phyloP scores from a whole-genome alignment of 2,113 vertebrate genomes.

The Grammomys surdaster region DNA sequence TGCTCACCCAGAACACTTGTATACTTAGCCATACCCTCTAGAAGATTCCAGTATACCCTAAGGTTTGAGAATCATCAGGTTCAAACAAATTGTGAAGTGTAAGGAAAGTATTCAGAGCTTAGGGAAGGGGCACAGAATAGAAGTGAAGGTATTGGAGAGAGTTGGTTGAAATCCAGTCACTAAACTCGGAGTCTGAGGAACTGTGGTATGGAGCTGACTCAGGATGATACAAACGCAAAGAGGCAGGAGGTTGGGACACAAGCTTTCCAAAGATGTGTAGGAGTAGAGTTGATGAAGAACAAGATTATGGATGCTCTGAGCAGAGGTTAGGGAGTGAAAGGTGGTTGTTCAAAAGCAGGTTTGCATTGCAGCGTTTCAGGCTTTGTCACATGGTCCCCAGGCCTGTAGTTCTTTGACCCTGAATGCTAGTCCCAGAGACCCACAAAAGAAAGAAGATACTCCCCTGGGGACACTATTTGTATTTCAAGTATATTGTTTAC shows the following conservation, averaged over 20 bases:
- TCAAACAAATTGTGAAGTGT: background rate
- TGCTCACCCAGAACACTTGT: background rate
- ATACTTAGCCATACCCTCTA: background rate
- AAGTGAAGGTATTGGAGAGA: background rate
- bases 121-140: fast-evolving
- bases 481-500: background rate
- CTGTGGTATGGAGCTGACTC: no score
- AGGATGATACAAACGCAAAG: background rate
- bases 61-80: background rate
- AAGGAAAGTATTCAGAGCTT: background rate
- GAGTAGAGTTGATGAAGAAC: no score
- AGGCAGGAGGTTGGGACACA: background rate
- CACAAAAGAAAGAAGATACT: background rate
- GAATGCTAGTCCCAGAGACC: no score
- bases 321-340: background rate
- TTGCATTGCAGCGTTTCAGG: background rate
- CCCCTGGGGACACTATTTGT: no score
- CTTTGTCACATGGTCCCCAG: background rate
- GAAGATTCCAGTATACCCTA: background rate
- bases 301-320: fast-evolving
- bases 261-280: background rate
- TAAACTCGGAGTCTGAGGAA: no score
- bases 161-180: background rate
- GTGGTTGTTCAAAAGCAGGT: background rate
- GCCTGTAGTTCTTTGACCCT: no score